Evolutionary conservation across 2,797 vertebrate species (phyloP).

Genomic region (Pseudomugil tenellus): DNA sequence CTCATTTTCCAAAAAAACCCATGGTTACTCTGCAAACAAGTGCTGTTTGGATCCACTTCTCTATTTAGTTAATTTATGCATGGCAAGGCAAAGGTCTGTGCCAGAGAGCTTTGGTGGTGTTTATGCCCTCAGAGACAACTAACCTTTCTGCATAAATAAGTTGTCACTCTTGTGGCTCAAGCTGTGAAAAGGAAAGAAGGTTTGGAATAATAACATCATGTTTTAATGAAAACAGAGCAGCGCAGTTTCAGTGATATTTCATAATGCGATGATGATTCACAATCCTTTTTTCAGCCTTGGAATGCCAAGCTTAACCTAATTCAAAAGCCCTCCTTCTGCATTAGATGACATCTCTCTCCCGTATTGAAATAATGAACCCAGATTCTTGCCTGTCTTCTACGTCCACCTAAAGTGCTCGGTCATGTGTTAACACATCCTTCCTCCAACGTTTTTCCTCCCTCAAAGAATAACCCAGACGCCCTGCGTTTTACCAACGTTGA

Average conservation of each 20-base stretch:
- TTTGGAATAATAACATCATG: conserved; percentile 47
- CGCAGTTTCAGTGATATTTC: conserved; percentile 39
- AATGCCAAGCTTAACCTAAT: conserved; percentile 68
- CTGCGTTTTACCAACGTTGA: conserved; percentile 38
- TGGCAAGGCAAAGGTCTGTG: conserved; percentile 53
- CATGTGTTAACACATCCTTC: conserved; percentile 72
- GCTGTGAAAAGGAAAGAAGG: conserved; percentile 23
- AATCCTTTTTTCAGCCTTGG: conserved; percentile 54
- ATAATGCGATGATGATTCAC: conserved; percentile 55
- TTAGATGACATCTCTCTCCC: conserved; percentile 62
- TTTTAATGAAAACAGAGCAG: conserved; percentile 46
- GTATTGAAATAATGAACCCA: conserved; percentile 74
- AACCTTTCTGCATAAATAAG: conserved; percentile 49
- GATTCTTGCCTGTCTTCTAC: conserved; percentile 60
- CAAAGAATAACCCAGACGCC: conserved; percentile 57
- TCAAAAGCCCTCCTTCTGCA: conserved; percentile 56
- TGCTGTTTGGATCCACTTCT: conserved; percentile 25
- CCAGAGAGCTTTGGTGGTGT: conserved; percentile 46
- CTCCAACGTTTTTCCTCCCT: conserved; percentile 47
- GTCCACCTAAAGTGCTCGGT: conserved; percentile 65
- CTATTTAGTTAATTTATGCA: conserved; percentile 58
- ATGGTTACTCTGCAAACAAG: conserved; percentile 15
- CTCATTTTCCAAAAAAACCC: not conserved
- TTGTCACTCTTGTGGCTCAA: conserved; percentile 40
- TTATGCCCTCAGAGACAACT: conserved; percentile 43